phyloP scores from a whole-genome alignment of 2,888 invertebrate species.

The Mayetiola destructor region DNA sequence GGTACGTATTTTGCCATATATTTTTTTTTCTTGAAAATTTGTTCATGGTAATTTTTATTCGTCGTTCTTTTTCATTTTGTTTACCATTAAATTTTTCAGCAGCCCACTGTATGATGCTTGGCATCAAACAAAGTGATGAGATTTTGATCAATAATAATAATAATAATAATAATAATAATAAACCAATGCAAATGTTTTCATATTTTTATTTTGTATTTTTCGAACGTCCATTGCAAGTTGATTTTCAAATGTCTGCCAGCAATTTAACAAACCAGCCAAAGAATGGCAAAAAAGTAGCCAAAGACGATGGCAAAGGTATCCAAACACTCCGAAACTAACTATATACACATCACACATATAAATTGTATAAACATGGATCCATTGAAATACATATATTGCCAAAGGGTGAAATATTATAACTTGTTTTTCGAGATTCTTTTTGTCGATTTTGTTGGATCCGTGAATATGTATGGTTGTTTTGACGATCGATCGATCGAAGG shows the following conservation, averaged over 20 bases:
- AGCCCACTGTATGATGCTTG: too few species aligned
- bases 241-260: too few species aligned
- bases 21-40: conserved; percentile 1
- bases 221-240: conserved; percentile 4
- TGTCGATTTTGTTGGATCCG: not conserved
- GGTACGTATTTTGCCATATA: not conserved
- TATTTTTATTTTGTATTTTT: conserved; percentile 4
- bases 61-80: not conserved
- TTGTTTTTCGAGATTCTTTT: conserved; percentile 5
- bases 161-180: too few species aligned
- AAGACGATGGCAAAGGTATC: too few species aligned
- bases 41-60: too few species aligned
- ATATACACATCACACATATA: too few species aligned
- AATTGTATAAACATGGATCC: not conserved
- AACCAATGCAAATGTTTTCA: conserved; percentile 2
- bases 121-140: not conserved
- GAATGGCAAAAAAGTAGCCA: too few species aligned
- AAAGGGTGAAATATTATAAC: conserved; percentile 11
- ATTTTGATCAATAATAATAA: conserved; percentile 12
- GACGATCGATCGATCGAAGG: not conserved
- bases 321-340: too few species aligned
- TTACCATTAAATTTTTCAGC: too few species aligned
- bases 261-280: too few species aligned
- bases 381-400: conserved; percentile 6
- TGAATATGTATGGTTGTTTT: too few species aligned